These are phyloP conservation scores for Drosophila borborema DNA, from an alignment of 2,888 invertebrate genomes.

Conservation along the genomic window DNA sequence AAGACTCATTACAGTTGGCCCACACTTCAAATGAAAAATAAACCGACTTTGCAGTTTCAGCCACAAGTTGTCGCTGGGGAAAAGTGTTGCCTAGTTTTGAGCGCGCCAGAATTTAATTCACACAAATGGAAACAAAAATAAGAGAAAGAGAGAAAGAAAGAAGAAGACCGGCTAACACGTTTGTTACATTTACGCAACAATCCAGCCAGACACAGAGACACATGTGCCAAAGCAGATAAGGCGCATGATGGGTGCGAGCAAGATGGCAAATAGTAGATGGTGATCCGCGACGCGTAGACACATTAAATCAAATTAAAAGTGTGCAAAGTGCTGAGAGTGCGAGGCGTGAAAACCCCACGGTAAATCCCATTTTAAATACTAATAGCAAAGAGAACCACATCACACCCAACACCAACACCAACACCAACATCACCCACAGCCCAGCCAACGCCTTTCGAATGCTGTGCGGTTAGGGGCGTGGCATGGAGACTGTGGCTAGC, in stretches of 20 bases:
- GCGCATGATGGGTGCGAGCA: constrained; percentile 11
- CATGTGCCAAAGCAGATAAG: constrained; percentile 8
- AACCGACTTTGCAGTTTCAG: constrained; percentile 28
- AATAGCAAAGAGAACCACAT: constrained; percentile 57
- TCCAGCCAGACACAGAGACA: constrained; percentile 20
- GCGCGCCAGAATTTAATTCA: constrained; percentile 57
- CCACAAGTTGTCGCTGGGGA: constrained; percentile 48
- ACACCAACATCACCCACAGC: too few species aligned
- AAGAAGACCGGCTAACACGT: constrained; percentile 19
- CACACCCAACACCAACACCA: not conserved
- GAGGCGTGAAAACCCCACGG: constrained; percentile 74
- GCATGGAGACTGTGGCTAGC: constrained; percentile 29
- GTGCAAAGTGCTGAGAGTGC: constrained; percentile 64
- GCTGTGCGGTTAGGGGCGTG: constrained; percentile 29
- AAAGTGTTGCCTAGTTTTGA: constrained; percentile 43
- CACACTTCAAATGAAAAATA: constrained; percentile 6
- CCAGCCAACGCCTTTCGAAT: constrained; percentile 27
- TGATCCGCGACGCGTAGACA: constrained; percentile 70
- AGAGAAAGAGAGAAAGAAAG: not conserved
- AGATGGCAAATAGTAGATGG: constrained; percentile 30
- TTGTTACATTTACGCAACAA: constrained; percentile 40
- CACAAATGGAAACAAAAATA: constrained; percentile 51
- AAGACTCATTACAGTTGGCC: constrained; percentile 3
- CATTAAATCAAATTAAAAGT: constrained; percentile 82
- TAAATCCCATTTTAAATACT: constrained; percentile 80